Conservation (phyloP, 2,113 vertebrate species). For the Caranx ignobilis region DNA sequence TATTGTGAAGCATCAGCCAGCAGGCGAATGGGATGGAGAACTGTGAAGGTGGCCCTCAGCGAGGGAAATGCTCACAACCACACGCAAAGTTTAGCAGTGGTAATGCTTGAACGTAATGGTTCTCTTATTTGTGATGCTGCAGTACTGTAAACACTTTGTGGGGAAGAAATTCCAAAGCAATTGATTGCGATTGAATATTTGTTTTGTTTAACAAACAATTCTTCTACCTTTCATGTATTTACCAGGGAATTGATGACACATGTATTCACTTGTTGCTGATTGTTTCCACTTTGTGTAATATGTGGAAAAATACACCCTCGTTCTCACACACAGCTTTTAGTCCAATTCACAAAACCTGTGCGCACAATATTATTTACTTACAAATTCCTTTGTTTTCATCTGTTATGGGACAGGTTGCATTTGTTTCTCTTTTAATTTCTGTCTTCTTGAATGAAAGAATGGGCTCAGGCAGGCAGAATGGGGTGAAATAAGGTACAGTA, state of each 20-base stretch:
- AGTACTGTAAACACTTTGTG: conserved; percentile 80
- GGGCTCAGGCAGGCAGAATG: conserved; percentile 26
- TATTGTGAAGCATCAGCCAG: conserved; percentile 11
- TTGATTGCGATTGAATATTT: conserved; percentile 37
- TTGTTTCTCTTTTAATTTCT: conserved; percentile 22
- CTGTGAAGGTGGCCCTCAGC: conserved; percentile 50
- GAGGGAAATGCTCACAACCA: conserved; percentile 36
- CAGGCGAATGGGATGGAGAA: conserved; percentile 8
- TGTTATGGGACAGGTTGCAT: conserved; percentile 37
- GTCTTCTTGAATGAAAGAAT: conserved; percentile 31
- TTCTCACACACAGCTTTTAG: conserved; percentile 1
- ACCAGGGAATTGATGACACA: conserved; percentile 39
- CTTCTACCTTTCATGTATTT: conserved; percentile 37
- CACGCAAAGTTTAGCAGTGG: conserved; percentile 57
- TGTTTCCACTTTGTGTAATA: conserved; percentile 39
- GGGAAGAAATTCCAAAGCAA: conserved; percentile 60
- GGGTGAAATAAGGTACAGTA: conserved; percentile 56
- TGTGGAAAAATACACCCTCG: conserved; percentile 7
- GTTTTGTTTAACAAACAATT: conserved; percentile 13
- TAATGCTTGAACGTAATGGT: conserved; percentile 72
- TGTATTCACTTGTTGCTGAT: conserved; percentile 42
- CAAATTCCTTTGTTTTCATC: conserved; percentile 15
- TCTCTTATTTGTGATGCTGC: conserved; percentile 72
- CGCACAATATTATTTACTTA: conserved; percentile 32
- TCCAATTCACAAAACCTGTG: background rate